These are phyloP conservation scores for Marmota flaviventris DNA, from an alignment of 2,113 vertebrate species.

Conservation along the genomic window DNA sequence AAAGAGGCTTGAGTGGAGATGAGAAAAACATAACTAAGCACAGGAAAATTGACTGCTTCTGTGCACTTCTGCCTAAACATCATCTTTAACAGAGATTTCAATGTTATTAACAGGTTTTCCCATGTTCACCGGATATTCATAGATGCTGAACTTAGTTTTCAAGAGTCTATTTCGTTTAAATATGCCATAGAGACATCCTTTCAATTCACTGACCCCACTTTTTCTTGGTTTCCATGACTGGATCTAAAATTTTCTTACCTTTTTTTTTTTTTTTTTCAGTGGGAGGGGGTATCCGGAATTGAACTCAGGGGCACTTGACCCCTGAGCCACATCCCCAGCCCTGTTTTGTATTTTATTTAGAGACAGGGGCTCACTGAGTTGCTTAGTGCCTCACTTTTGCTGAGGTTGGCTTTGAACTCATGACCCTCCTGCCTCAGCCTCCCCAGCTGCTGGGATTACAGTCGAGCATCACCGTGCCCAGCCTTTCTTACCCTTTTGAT, in stretches of 20 bases:
- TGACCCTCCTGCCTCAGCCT: too few relatives aligned
- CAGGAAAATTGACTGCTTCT: neutral
- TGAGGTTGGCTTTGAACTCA: too few relatives aligned
- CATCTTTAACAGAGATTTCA: neutral
- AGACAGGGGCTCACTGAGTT: too few relatives aligned
- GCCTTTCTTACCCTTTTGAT: neutral
- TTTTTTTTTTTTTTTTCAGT: neutral
- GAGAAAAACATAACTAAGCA: neutral
- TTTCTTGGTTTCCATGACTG: neutral
- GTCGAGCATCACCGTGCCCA: too few relatives aligned
- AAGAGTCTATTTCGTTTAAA: neutral
- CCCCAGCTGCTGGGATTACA: too few relatives aligned
- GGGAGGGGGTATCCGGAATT: too few relatives aligned
- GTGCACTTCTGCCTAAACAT: neutral
- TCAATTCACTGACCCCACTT: neutral
- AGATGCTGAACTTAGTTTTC: neutral
- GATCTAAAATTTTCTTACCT: neutral
- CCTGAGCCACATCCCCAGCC: too few relatives aligned
- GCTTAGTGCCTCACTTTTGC: too few relatives aligned
- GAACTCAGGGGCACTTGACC: too few relatives aligned
- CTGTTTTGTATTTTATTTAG: too few relatives aligned
- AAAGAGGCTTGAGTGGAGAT: neutral
- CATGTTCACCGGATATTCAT: neutral
- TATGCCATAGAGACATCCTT: neutral
- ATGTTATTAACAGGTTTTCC: neutral